Evolutionary conservation across 2,113 vertebrate species (phyloP).

Genomic region (Phycodurus eques): DNA sequence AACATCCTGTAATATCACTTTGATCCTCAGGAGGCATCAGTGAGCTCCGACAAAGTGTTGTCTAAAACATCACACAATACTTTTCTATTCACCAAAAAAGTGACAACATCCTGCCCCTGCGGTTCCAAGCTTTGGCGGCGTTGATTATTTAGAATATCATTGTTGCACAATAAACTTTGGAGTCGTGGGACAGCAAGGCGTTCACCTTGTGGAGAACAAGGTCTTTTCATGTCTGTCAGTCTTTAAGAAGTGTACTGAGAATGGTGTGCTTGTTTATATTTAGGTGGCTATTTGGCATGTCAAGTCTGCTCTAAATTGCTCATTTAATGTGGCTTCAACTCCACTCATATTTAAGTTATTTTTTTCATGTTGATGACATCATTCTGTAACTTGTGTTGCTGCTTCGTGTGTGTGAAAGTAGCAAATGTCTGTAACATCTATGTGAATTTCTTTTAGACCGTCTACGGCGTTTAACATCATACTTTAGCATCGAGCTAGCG

Average conservation of each 20-base stretch:
- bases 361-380: too few relatives aligned
- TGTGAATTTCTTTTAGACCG: background rate
- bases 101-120: constrained; percentile 12
- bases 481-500: too few relatives aligned
- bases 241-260: too few relatives aligned
- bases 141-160: constrained; percentile 26
- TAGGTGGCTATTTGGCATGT: too few relatives aligned
- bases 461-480: background rate
- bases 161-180: constrained; percentile 4
- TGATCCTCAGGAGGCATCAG: background rate
- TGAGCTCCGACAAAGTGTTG: background rate
- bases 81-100: constrained; percentile 1
- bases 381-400: too few relatives aligned
- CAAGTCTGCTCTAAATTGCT: too few relatives aligned
- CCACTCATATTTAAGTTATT: too few relatives aligned
- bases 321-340: too few relatives aligned
- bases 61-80: background rate
- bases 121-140: constrained; percentile 14
- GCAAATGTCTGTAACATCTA: too few relatives aligned
- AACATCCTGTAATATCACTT: background rate
- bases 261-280: too few relatives aligned
- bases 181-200: background rate
- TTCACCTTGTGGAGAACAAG: constrained; percentile 5
- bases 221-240: constrained; percentile 20
- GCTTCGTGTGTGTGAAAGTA: too few relatives aligned